phyloP scores from a whole-genome alignment of 1,140 invertebrate genomes.

The Zaprionus tsacasi region DNA sequence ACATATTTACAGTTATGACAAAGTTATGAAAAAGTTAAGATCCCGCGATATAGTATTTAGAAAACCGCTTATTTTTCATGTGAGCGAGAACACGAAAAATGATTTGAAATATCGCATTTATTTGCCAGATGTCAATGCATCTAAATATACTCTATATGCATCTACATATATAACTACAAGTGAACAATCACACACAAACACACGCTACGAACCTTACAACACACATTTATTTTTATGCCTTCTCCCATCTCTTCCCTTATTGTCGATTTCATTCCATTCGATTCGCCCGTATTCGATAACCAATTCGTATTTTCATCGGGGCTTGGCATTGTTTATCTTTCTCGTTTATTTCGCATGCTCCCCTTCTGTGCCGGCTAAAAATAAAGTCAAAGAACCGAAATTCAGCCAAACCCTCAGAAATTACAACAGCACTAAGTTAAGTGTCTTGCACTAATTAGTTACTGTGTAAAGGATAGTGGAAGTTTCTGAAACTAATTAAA shows the following conservation, averaged over 20 bases:
- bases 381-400: constrained; percentile 32
- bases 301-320: constrained; percentile 24
- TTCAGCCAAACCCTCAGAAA: constrained; percentile 34
- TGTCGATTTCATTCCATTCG: neutral
- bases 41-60: neutral
- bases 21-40: neutral
- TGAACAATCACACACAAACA: constrained; percentile 3
- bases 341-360: constrained; percentile 21
- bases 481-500: constrained; percentile 34
- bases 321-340: constrained; percentile 39
- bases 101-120: constrained; percentile 6
- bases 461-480: constrained; percentile 10
- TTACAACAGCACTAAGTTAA: constrained; percentile 28
- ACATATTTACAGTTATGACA: too few species aligned
- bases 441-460: constrained; percentile 57
- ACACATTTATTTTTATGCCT: constrained; percentile 45
- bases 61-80: neutral
- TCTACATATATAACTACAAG: constrained; percentile 8
- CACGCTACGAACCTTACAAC: constrained; percentile 43
- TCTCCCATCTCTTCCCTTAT: neutral
- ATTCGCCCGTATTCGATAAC: neutral
- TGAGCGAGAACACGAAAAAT: constrained; percentile 4
- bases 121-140: constrained; percentile 28
- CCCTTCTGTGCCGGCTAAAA: constrained; percentile 17
- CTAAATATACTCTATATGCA: neutral